A percentile compares a stretch with the other conserved stretches of the same genome.
Conservation (phyloP, 1,140 invertebrate genomes). For the Hestina assimilis region DNA sequence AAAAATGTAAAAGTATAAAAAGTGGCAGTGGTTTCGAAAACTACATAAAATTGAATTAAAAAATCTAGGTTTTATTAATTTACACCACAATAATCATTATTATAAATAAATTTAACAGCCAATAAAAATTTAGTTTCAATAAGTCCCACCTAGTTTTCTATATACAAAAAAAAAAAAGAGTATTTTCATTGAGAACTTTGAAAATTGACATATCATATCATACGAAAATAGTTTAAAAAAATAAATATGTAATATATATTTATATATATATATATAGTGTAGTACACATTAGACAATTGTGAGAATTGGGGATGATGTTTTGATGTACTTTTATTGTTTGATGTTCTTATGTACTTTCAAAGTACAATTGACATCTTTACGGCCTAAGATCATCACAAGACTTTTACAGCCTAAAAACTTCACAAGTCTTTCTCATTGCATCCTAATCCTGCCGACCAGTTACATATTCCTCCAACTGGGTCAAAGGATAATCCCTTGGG, state of each 20-base stretch:
- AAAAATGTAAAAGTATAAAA: constrained; percentile 13
- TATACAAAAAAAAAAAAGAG: constrained; percentile 3
- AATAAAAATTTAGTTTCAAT: constrained; percentile 15
- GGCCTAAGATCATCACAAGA: neutral
- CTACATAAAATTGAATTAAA: constrained; percentile 3
- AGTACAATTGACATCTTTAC: too few species aligned
- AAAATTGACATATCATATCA: too few species aligned
- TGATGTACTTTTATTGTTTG: too few species aligned
- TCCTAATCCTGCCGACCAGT: constrained; percentile 88
- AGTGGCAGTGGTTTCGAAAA: constrained; percentile 24
- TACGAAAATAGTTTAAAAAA: too few species aligned
- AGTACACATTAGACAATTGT: too few species aligned
- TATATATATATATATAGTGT: too few species aligned
- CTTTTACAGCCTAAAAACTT: constrained; percentile 5
- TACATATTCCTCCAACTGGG: constrained; percentile 92
- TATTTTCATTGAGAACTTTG: constrained; percentile 3
- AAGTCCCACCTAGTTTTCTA: constrained; percentile 8
- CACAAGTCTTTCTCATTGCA: constrained; percentile 80
- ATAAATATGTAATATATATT: too few species aligned
- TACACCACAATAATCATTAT: neutral
- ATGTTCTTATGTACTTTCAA: too few species aligned
- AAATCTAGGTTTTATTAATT: constrained; percentile 12
- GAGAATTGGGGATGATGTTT: too few species aligned
- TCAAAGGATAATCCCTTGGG: constrained; percentile 91
- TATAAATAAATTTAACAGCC: constrained; percentile 23